Evolutionary conservation across 2,113 vertebrate genomes (phyloP), one percentile per base, ranked within the genome.

Genomic region (Eubucco bourcierii): DNA sequence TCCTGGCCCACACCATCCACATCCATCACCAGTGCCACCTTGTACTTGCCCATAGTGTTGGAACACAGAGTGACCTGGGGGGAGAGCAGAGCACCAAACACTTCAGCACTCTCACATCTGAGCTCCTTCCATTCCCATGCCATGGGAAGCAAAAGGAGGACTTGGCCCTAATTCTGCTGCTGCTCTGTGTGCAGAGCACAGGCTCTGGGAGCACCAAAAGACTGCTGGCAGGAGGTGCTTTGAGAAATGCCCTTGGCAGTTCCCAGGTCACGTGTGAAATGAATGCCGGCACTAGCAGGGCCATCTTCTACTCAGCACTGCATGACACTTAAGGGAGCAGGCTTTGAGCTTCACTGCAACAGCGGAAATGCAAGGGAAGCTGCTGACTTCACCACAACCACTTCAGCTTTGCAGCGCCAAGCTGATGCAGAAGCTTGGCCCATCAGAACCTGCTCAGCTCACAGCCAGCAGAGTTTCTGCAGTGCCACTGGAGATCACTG

Each of bases 11-110:
- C 96, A 7, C 98, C 98, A 3, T 98, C 97, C 74, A 99, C 97
- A 0, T 99, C 98, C 41, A 99, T 97, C 80, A 98, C 98, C 88
- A 99, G 92, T 0, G 97, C 97, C 76, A 98, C 41, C 56, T 97
- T 88, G 12, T 99, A 99, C 2, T 44, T 93, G 91, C 89, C 94
- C 39, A 98, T 94, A 0, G 98, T 98, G 97, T 99, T 99, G 90
- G 98, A 98, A 80, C 99, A 99, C 71, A 99, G 91, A 4, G 98
- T 99, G 93, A 99, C 98, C 99, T 99, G 96, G 50, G 0, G 23
- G 65, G 75, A 88, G 80, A n/a, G n/a, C n/a, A 76, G 90, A 74
- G 23, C 44, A 56, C 28, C 65, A 80, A 37, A 31, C 2, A 75
- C 10, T 85, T 44, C 5, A 78, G n/a, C 25, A 2, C 65, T 58